Evolutionary conservation across 2,888 invertebrate species (phyloP), one percentile per base, ranked within the genome.

Genomic region (Leptopterna dolabrata): DNA sequence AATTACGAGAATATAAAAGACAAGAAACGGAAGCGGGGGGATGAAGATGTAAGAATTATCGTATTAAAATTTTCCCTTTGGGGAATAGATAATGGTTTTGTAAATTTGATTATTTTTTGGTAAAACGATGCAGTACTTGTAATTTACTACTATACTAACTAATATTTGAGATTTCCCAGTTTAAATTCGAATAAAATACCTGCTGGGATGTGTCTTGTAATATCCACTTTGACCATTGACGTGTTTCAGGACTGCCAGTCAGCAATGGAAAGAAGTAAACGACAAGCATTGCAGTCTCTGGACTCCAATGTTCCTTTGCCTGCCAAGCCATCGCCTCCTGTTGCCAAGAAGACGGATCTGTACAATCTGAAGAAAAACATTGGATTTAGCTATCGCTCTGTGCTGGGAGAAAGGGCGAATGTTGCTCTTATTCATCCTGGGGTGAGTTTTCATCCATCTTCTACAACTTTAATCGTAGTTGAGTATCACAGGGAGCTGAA

Each of bases 1-100:
- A 82, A 80, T 70, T 70, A 76, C 13, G 78, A 47, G n/a, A 70
- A 76, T 84, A 84, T 88, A 63, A 88, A 87, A 30, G 78, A 84
- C 80, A 24, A 84, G 76, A 88, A 88, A 84, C 63, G 88, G 16
- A 89, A 90, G 88, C 11, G 88, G 70, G 43, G 41, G 76, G 88
- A 88, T 87, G 89, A 88, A 71, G 88, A 83, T 13, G 88, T 88
- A 51, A 87, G 63, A 63, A 63, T 27, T 78, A 29, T 19, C 13
- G 27, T 81, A 55, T 55, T 6, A 4, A 55, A 55, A 55, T 55
- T 19, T 11, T 55, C 7, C 3, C 24, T 27, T 3, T 11, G 36
- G 3, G 55, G 3, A 11, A 55, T 55, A 55, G 55, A 55, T 55
- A 55, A 3, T 16, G 47, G 47, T 36, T 36, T 36, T 36, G 2